phyloP scores from a whole-genome alignment of 2,113 vertebrate species.

The Hypocryptadius cinnamomeus region DNA sequence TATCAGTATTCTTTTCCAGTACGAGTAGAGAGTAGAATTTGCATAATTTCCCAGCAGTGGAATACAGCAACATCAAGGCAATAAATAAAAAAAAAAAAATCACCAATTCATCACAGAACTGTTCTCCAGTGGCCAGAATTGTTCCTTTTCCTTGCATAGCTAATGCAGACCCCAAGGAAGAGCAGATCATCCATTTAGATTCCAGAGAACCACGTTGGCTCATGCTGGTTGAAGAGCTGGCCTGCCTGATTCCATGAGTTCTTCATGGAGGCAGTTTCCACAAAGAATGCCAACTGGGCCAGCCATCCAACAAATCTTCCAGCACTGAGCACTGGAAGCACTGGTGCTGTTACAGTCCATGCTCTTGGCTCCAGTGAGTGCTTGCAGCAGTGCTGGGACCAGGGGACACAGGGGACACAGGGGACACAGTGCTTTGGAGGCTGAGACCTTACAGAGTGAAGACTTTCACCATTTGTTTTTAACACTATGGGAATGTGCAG shows the following conservation, averaged over 20 bases:
- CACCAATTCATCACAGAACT: conserved; percentile 53
- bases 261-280: conserved; percentile 25
- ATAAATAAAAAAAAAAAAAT: conserved; percentile 59
- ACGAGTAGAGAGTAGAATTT: conserved; percentile 12
- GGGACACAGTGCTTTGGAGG: neutral
- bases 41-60: conserved; percentile 64
- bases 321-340: neutral
- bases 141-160: conserved; percentile 43
- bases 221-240: neutral
- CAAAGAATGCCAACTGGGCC: conserved; percentile 8
- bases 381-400: neutral
- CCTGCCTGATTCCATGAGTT: neutral
- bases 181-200: neutral
- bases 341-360: neutral
- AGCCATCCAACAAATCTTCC: neutral
- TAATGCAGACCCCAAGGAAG: conserved; percentile 10
- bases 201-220: neutral
- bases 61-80: conserved; percentile 52
- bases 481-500: neutral
- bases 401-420: neutral
- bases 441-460: neutral
- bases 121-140: conserved; percentile 42
- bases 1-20: conserved; percentile 53
- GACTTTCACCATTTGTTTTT: neutral
- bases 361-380: neutral